Evolutionary conservation across 2,113 vertebrate species (phyloP), one percentile per base, ranked within the genome.

Genomic region (Lamprotornis superbus): DNA sequence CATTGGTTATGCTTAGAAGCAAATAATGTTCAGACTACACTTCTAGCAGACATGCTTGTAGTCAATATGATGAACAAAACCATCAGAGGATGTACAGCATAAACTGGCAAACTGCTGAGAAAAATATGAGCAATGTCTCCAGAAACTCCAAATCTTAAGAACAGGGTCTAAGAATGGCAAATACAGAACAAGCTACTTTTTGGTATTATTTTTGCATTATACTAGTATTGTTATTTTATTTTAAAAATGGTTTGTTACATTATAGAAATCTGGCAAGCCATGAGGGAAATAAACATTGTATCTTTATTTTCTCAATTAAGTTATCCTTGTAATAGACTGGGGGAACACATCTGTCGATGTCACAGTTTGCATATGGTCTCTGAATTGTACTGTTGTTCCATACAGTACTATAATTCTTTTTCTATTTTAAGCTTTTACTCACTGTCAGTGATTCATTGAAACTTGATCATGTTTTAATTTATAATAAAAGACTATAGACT

Each of bases 281-380:
- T 42, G 50, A 68, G 59, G 83, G 82, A 81, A 80, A 40, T 52
- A 63, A 97, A 82, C 19, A 80, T 81, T 55, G 52, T 60, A 80
- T 94, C 78, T 69, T 93, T 94, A 82, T 47, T 73, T 88, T 94
- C 60, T 82, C 90, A 81, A 55, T 68, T 74, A 91, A 89, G 37
- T 91, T 86, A 83, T 67, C 77, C 83, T 96, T 94, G 93, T 92
- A 97, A 97, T 65, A 93, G 97, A 46, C 57, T 47, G 19, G 73
- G 55, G 75, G 69, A 87, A 93, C 73, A 42, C 84, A 96, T 97
- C 93, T 96, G 90, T 98, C 95, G 97, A 96, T 94, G 85, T 95
- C 93, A 95, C 85, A 83, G 68, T 86, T 87, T 74, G 25, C 75
- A 81, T 96, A 83, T 91, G 84, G 80, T 95, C 55, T 97, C 79